A percentile compares a stretch with the other conserved stretches of the same genome.
Conservation (phyloP, 2,888 invertebrate genomes). For the Lamellibrachia satsuma region DNA sequence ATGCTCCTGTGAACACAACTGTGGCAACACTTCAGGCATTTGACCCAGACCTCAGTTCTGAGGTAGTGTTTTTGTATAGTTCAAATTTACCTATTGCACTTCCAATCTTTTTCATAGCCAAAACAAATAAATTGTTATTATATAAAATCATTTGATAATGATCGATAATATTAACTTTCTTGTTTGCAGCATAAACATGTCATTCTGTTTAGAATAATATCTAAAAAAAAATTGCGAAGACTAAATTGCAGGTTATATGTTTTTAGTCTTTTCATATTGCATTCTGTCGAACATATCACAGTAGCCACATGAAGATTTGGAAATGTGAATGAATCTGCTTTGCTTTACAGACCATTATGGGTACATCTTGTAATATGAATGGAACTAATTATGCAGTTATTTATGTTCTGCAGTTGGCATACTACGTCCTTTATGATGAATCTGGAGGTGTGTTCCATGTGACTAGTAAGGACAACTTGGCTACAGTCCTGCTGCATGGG, state of each 20-base stretch:
- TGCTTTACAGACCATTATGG: background rate
- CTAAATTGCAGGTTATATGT: background rate
- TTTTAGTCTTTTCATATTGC: background rate
- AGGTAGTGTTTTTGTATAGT: conserved; percentile 21
- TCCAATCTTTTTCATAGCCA: background rate
- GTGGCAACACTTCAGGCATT: conserved; percentile 28
- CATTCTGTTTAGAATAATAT: no score
- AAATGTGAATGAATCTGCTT: background rate
- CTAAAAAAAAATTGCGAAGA: background rate
- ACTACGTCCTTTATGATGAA: background rate
- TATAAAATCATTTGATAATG: background rate
- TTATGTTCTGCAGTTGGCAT: background rate
- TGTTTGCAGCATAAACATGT: no score
- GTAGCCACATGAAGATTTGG: background rate
- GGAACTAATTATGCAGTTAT: background rate
- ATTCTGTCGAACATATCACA: background rate
- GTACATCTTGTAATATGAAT: background rate
- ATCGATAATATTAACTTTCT: background rate
- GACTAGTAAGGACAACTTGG: background rate
- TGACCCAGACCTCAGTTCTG: conserved; percentile 29
- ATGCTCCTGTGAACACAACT: conserved; percentile 20
- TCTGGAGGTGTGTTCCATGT: background rate
- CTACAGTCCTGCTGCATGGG: conserved; percentile 21
- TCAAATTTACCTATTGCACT: background rate
- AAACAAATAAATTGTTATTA: background rate